Percentiles rank a stretch among this genome's conserved stretches.
phyloP scores from a whole-genome alignment of 2,113 vertebrate genomes.

The Nymphicus hollandicus region DNA sequence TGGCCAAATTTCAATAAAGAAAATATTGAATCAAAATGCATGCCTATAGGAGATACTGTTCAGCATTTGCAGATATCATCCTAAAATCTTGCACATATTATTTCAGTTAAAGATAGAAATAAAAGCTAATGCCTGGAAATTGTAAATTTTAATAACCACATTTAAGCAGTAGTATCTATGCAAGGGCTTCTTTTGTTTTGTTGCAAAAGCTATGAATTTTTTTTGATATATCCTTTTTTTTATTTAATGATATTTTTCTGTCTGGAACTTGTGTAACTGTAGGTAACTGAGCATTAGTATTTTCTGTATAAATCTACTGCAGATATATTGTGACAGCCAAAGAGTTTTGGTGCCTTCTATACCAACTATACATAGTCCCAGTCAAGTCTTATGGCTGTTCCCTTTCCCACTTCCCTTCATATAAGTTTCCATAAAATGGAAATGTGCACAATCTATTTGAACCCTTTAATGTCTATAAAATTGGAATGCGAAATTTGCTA shows the following conservation, averaged over 20 bases:
- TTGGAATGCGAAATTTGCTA: neutral
- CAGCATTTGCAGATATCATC: neutral
- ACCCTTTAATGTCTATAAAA: neutral
- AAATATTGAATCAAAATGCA: neutral
- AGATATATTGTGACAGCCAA: neutral
- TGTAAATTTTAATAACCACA: neutral
- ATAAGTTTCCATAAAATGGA: neutral
- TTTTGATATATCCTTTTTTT: neutral
- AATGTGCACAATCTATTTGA: neutral
- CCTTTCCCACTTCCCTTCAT: neutral
- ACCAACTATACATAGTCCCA: neutral
- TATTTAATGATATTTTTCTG: neutral
- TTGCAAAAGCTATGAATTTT: neutral
- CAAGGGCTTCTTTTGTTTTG: neutral
- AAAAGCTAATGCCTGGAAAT: neutral
- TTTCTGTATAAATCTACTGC: neutral
- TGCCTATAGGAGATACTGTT: neutral
- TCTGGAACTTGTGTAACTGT: neutral
- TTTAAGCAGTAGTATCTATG: neutral
- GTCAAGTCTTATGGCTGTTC: neutral
- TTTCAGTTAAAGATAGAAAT: neutral
- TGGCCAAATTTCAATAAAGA: neutral
- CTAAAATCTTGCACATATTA: neutral
- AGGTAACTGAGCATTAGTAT: neutral
- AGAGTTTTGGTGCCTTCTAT: neutral